These are phyloP conservation scores for Coenobita brevimanus DNA, from an alignment of 1,140 invertebrate species.

Conservation along the genomic window DNA sequence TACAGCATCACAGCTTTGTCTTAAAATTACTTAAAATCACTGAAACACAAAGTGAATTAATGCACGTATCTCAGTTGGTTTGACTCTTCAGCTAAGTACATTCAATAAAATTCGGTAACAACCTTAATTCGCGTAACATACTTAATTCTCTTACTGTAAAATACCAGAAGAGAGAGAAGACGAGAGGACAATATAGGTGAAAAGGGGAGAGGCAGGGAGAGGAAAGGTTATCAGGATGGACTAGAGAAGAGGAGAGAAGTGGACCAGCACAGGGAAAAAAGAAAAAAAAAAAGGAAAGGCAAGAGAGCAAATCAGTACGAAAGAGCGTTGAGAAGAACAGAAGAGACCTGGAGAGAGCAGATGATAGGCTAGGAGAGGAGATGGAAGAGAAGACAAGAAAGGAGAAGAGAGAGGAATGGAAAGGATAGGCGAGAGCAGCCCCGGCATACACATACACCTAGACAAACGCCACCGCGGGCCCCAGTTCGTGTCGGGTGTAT, in stretches of 20 bases:
- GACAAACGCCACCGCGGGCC: slow-evolving; percentile 1
- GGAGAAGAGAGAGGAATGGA: slow-evolving; percentile 7
- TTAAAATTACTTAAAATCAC: too few species aligned
- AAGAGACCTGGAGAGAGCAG: background rate
- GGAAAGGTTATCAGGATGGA: background rate
- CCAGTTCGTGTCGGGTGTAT: slow-evolving; percentile 21
- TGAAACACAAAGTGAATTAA: too few species aligned
- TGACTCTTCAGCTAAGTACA: too few species aligned
- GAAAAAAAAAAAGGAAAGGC: background rate
- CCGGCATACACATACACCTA: background rate
- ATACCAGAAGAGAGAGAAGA: too few species aligned
- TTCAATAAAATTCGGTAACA: too few species aligned
- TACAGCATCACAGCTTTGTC: too few species aligned
- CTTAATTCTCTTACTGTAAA: too few species aligned
- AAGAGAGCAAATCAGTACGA: background rate
- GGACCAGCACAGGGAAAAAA: background rate
- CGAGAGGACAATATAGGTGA: too few species aligned
- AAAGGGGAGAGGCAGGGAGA: background rate
- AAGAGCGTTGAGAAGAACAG: background rate
- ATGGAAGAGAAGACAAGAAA: too few species aligned
- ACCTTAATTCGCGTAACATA: too few species aligned
- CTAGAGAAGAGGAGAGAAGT: background rate
- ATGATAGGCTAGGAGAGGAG: background rate
- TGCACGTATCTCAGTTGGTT: too few species aligned
- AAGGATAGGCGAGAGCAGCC: background rate